Base-by-base conservation (phyloP, 2,113 vertebrate species). In the Isurus oxyrinchus region DNA sequence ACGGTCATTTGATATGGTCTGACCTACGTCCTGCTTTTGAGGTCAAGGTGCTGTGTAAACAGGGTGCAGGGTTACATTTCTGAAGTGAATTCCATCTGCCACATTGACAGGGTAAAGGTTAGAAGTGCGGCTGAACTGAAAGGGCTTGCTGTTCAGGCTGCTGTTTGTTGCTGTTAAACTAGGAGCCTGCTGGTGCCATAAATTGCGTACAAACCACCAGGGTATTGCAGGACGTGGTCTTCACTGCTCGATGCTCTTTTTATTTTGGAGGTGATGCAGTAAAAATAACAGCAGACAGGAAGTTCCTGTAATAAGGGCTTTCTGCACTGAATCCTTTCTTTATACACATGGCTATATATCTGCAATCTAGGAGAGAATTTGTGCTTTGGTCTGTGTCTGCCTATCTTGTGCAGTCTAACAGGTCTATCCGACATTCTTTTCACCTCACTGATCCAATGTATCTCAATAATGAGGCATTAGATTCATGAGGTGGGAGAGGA, bases 21-120 rank as follows among this genome's bases (percentile, higher is more conserved):
- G 94, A 95, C 94, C 94, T 76, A 40, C 3, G 94, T 55, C 66
- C 55, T 72, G 94, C 94, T 95, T 49, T 95, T 66, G 66, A 95
- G 94, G 94, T 69, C 67, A 69, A 95, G 94, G 27, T 72, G 94
- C 94, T 95, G 67, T 95, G 94, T 95, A 95, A 95, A 72, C 94
- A 95, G 67, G 49, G 94, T 69, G 27, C 66, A 72, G 67, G 94
- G 55, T 95, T 72, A 95, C 66, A 72, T 49, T 72, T 55, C 94
- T 53, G 63, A 95, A 72, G 66, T 95, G 67, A 95, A 95, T 76
- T 95, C 67, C 66, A 72, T 95, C 94, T 72, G 94, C 94, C 23
- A 49, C 27, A 11, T 95, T 14, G 67, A 76, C 67, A 55, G 66
- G 25, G 44, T 72, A 95, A 95, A 95, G 94, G 94, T 72, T 95